These are phyloP conservation scores for Cataglyphis cursor DNA, from an alignment of 2,888 invertebrate species.

Conservation along the genomic window DNA sequence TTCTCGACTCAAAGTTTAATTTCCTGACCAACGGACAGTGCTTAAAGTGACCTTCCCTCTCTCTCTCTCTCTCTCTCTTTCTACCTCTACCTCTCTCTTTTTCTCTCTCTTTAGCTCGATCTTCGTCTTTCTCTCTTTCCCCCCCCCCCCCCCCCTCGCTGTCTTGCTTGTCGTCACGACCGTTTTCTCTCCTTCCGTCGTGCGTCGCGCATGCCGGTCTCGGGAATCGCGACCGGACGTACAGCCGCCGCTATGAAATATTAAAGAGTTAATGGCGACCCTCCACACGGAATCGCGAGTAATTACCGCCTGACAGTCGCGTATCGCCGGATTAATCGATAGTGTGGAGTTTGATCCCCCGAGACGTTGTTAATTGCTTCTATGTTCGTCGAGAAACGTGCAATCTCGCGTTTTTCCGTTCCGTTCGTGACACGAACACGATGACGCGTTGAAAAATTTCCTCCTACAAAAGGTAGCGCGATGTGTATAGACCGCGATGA, in stretches of 20 bases:
- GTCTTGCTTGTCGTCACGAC: conserved; percentile 55
- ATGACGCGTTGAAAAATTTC: conserved; percentile 29
- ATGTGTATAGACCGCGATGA: conserved; percentile 17
- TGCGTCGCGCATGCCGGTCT: conserved; percentile 28
- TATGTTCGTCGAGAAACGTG: conserved; percentile 26
- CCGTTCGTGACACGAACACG: conserved; percentile 14
- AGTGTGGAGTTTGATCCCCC: conserved; percentile 42
- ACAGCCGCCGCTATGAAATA: conserved; percentile 68
- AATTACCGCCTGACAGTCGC: conserved; percentile 40
- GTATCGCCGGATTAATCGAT: conserved; percentile 63
- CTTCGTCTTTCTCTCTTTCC: conserved; percentile 36
- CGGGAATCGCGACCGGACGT: conserved; percentile 55
- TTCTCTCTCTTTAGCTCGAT: conserved; percentile 40
- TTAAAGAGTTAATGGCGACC: conserved; percentile 70
- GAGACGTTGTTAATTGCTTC: conserved; percentile 43
- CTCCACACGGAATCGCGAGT: conserved; percentile 55
- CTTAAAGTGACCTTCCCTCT: conserved; percentile 78
- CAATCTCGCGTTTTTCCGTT: conserved; percentile 23
- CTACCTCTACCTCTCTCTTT: conserved; percentile 38
- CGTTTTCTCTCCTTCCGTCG: conserved; percentile 46
- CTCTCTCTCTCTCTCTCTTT: conserved; percentile 38
- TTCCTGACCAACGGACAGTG: conserved; percentile 83
- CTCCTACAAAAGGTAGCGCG: not conserved
- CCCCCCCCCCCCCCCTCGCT: conserved; percentile 10
- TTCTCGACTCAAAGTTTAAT: conserved; percentile 85